phyloP scores from a whole-genome alignment of 2,888 invertebrate species.

The Sturmia bella region DNA sequence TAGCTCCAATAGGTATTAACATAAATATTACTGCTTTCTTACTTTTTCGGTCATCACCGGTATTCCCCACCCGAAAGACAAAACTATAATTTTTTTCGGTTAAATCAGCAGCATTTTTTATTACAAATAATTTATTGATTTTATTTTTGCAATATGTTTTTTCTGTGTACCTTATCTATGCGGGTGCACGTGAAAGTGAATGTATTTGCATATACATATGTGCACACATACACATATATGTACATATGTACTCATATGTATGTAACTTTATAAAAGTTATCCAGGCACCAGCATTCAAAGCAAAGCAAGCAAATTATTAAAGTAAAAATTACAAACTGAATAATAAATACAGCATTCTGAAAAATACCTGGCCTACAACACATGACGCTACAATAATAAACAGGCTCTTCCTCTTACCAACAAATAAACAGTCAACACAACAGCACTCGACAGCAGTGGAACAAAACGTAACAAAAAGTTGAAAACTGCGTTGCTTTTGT shows the following conservation, averaged over 20 bases:
- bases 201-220: too few relatives aligned
- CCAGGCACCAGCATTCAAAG: slow-evolving; percentile 74
- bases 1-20: too few relatives aligned
- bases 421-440: slow-evolving; percentile 10
- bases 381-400: slow-evolving; percentile 47
- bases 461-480: slow-evolving; percentile 9
- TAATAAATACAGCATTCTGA: slow-evolving; percentile 15
- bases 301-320: slow-evolving; percentile 34
- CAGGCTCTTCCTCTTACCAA: slow-evolving; percentile 30
- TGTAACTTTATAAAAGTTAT: slow-evolving; percentile 74
- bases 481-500: slow-evolving; percentile 13
- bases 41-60: too few relatives aligned
- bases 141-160: too few relatives aligned
- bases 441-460: slow-evolving; percentile 7
- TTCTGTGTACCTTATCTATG: too few relatives aligned
- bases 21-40: too few relatives aligned
- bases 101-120: too few relatives aligned
- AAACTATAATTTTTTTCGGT: too few relatives aligned
- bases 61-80: too few relatives aligned
- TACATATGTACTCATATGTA: slow-evolving; percentile 41
- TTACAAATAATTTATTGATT: too few relatives aligned
- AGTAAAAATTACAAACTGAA: slow-evolving; percentile 17
- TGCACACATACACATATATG: too few relatives aligned
- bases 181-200: too few relatives aligned
- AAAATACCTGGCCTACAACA: slow-evolving; percentile 47